phyloP scores from a whole-genome alignment of 2,113 vertebrate genomes.

The Lampris megalopsis region DNA sequence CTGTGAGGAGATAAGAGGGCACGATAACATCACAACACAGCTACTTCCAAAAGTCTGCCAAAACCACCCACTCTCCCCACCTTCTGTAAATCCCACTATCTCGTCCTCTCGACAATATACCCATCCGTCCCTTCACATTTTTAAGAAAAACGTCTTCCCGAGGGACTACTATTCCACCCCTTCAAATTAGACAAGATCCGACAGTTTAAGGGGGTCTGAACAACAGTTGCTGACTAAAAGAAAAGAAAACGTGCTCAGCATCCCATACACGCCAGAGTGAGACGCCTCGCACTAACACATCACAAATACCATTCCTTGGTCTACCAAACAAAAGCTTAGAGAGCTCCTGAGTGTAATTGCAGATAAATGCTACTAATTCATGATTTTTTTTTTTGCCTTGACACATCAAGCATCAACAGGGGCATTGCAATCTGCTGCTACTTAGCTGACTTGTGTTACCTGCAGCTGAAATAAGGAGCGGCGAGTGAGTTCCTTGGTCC shows the following conservation, averaged over 20 bases:
- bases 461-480: slow-evolving; percentile 1
- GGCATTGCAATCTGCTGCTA: background rate
- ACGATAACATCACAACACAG: slow-evolving; percentile 62
- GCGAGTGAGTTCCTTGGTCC: background rate
- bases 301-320: too few species aligned
- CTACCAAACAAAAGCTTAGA: background rate
- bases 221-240: slow-evolving; percentile 1
- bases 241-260: background rate
- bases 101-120: slow-evolving; percentile 30
- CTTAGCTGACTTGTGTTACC: slow-evolving; percentile 8
- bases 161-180: slow-evolving; percentile 5
- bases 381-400: background rate
- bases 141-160: slow-evolving; percentile 14
- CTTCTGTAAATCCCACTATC: slow-evolving; percentile 42
- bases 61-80: slow-evolving; percentile 46
- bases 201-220: slow-evolving; percentile 14
- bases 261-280: background rate
- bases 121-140: slow-evolving; percentile 15
- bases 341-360: too few species aligned
- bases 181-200: slow-evolving; percentile 23
- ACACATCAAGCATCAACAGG: background rate
- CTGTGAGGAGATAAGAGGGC: slow-evolving; percentile 45
- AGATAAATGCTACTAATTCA: background rate
- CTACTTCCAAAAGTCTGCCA: slow-evolving; percentile 55
- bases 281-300: too few species aligned